phyloP scores from a whole-genome alignment of 2,888 invertebrate species.

The Ptilodon capucinus region DNA sequence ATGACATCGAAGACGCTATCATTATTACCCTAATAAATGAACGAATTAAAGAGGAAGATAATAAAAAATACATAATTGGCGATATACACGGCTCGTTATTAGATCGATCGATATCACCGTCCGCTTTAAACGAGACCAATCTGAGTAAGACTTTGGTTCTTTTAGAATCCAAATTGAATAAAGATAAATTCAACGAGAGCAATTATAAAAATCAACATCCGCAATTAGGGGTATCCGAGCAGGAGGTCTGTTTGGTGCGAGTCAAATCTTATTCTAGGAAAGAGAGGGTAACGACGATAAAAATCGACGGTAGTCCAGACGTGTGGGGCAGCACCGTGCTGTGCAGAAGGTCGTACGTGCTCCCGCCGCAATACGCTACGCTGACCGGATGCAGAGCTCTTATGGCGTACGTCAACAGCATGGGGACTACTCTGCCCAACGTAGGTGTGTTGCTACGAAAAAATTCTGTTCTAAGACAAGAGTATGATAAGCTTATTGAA shows the following conservation, averaged over 20 bases:
- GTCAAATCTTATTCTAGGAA: constrained; percentile 63
- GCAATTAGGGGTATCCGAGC: constrained; percentile 30
- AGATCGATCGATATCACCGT: constrained; percentile 11
- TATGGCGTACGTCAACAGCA: constrained; percentile 39
- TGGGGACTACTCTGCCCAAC: constrained; percentile 24
- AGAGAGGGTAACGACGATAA: constrained; percentile 18
- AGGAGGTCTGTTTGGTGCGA: constrained; percentile 32
- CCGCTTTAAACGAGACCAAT: constrained; percentile 43
- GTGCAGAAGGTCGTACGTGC: constrained; percentile 38
- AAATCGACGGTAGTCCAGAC: constrained; percentile 36
- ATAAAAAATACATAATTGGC: neutral
- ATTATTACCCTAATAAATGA: constrained; percentile 50
- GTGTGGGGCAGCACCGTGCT: constrained; percentile 53
- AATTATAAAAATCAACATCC: constrained; percentile 36
- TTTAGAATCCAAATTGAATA: constrained; percentile 51
- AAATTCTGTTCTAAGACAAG: constrained; percentile 44
- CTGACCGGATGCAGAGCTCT: constrained; percentile 61
- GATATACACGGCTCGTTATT: constrained; percentile 23
- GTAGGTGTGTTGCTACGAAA: constrained; percentile 36
- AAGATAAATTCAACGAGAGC: constrained; percentile 39
- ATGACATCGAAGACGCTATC: constrained; percentile 59
- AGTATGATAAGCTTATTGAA: constrained; percentile 45
- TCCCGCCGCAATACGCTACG: constrained; percentile 63
- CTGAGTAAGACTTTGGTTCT: constrained; percentile 53
- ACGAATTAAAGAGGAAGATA: constrained; percentile 29